A percentile compares a stretch with the other conserved stretches of the same genome.
Conservation (phyloP, 2,888 invertebrate species). For the Bruchidius siliquastri region DNA sequence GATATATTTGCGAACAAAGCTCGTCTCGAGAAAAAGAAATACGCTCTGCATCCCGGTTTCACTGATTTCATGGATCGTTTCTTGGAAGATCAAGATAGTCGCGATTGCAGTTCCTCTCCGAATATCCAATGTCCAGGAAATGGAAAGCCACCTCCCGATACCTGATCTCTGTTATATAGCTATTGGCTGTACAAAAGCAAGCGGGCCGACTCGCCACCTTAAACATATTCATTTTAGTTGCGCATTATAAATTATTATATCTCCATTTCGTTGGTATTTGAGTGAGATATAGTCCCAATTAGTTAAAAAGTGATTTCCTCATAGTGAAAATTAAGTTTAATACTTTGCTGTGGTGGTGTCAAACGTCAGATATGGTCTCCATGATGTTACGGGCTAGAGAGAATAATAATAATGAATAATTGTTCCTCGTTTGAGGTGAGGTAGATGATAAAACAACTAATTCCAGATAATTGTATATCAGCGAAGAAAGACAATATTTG, state of each 20-base stretch:
- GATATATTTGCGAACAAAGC: slow-evolving; percentile 88
- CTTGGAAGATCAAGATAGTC: slow-evolving; percentile 76
- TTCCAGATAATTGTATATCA: no score
- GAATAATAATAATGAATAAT: no score
- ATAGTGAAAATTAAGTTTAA: no score
- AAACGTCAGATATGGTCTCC: no score
- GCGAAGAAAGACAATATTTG: no score
- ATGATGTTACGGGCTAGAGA: no score
- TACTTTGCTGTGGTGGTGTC: no score
- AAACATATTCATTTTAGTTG: not conserved
- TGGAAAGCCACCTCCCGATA: slow-evolving; percentile 24
- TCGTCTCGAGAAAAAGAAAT: slow-evolving; percentile 87
- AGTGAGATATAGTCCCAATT: no score
- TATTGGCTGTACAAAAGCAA: slow-evolving; percentile 22
- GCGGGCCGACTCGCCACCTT: slow-evolving; percentile 2
- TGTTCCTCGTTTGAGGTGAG: no score
- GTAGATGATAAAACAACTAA: no score
- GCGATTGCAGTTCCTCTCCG: slow-evolving; percentile 69
- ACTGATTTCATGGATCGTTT: slow-evolving; percentile 94
- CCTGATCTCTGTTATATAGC: slow-evolving; percentile 25
- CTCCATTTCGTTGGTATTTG: no score
- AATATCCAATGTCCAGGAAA: slow-evolving; percentile 51
- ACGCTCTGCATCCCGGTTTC: slow-evolving; percentile 84
- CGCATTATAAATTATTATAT: not conserved
- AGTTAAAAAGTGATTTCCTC: no score